Base-by-base conservation (phyloP, 2,888 invertebrate species). In the Erpobdella octoculata region DNA sequence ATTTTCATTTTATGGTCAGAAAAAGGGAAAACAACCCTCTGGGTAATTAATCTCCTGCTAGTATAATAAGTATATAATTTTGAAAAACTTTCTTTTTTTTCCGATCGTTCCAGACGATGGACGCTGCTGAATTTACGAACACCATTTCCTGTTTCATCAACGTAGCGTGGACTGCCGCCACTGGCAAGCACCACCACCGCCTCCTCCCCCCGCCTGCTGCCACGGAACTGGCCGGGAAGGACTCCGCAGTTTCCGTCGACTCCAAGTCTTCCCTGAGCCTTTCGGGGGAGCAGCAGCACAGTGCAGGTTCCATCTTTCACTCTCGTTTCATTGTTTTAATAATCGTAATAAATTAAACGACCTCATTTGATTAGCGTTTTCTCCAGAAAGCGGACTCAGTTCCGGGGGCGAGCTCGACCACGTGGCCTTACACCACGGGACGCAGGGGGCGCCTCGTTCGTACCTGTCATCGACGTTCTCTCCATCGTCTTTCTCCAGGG, bases 131-230 rank as follows among this genome's bases (percentile, higher is more conserved):
- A 72, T 83, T 85, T 75, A 79, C 81, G 25, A 81, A 81, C 69
- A 80, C 79, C 64, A 80, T 85, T 31, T 79, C 82, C 15, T 83
- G 83, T 75, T 79, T 85, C 70, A 81, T 84, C 79, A 79, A 83
- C 38, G 80, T 85, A n/a, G 80, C 83, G 12, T 85, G 85, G 85
- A 83, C 84, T 35, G 83, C 84, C 36, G 84, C 85, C 18, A 84
- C 84, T 31, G 85, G 85, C 1, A 81, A 82, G 72, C 80, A 85
- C 35, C 81, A 82, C 75, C 80, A 84, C 21, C 81, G 82, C n/a
- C n/a, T n/a, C n/a, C n/a, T n/a, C n/a, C n/a, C n/a, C n/a, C n/a
- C n/a, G n/a, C n/a, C n/a, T n/a, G 53, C 28, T 21, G 53, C 28
- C 81, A 81, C 73, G 79, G 80, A 38, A 9, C 21, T 53, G 53